Evolutionary conservation across 2,888 invertebrate species (phyloP).

Genomic region (Metallyticus violacea): DNA sequence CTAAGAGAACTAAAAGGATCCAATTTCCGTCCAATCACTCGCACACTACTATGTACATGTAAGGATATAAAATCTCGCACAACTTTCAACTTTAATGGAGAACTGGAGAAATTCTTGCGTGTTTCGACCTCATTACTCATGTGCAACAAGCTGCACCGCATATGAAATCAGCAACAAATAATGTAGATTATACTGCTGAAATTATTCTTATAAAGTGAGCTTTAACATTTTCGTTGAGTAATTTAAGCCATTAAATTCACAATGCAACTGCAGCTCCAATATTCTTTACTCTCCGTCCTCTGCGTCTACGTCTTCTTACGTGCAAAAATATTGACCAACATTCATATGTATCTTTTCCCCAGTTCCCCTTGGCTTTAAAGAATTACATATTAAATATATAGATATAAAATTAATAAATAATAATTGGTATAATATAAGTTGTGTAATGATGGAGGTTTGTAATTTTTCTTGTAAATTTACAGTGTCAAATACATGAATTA

Average conservation of each 20-base stretch:
- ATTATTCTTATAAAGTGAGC: background rate
- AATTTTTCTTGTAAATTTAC: no score
- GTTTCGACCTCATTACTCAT: slow-evolving; percentile 20
- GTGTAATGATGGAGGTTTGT: no score
- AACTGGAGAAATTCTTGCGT: background rate
- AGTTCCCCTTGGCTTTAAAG: no score
- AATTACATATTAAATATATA: no score
- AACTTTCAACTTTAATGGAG: background rate
- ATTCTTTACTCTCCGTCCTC: no score
- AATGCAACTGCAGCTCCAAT: no score
- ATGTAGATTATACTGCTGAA: background rate
- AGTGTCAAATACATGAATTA: no score
- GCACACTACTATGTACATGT: background rate
- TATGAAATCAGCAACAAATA: background rate
- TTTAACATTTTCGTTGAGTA: background rate
- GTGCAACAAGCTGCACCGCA: background rate
- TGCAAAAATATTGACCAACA: background rate
- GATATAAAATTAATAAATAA: no score
- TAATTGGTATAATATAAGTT: no score
- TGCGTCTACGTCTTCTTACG: background rate
- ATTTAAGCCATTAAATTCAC: background rate
- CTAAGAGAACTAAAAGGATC: slow-evolving; percentile 18
- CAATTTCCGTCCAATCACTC: background rate
- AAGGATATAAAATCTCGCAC: background rate
- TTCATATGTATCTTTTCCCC: background rate